Percentiles rank a stretch among this genome's conserved stretches.
These are phyloP conservation scores for Emydoidea blandingii DNA, from an alignment of 2,797 vertebrate species.

Conservation along the genomic window DNA sequence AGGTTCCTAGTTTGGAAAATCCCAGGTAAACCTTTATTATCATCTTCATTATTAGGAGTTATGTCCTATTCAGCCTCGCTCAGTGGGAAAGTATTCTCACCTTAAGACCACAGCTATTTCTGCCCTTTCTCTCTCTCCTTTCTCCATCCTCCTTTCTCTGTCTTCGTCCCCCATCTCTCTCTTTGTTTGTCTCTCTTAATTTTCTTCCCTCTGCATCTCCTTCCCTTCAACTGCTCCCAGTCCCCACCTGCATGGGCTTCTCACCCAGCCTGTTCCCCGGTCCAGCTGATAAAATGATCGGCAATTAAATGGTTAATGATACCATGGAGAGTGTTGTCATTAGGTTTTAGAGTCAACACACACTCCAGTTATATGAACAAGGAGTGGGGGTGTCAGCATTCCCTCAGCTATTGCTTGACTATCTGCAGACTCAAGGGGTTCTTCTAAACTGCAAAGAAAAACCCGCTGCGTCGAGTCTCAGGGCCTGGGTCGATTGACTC, in stretches of 20 bases:
- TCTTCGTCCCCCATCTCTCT: not conserved
- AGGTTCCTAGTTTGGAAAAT: not conserved
- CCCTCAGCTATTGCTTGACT: no score
- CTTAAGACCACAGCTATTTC: not conserved
- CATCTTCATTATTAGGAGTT: not conserved
- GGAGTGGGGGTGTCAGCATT: no score
- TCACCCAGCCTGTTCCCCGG: not conserved
- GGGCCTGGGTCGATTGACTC: no score
- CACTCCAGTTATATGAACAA: not conserved
- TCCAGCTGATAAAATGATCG: no score
- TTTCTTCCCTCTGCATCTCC: no score
- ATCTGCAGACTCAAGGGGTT: no score
- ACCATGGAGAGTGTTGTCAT: not conserved
- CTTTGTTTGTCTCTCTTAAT: not conserved
- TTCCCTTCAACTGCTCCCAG: not conserved
- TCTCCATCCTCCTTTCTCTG: not conserved
- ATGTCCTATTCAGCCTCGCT: not conserved
- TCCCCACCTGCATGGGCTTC: not conserved
- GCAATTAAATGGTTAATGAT: fast-evolving
- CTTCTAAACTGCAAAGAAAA: no score
- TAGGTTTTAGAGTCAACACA: not conserved
- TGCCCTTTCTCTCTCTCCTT: not conserved
- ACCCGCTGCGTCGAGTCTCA: no score
- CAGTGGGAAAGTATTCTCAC: not conserved
- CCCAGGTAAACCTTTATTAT: not conserved